phyloP scores from a whole-genome alignment of 1,140 invertebrate genomes.

The Dendroctonus ponderosae region DNA sequence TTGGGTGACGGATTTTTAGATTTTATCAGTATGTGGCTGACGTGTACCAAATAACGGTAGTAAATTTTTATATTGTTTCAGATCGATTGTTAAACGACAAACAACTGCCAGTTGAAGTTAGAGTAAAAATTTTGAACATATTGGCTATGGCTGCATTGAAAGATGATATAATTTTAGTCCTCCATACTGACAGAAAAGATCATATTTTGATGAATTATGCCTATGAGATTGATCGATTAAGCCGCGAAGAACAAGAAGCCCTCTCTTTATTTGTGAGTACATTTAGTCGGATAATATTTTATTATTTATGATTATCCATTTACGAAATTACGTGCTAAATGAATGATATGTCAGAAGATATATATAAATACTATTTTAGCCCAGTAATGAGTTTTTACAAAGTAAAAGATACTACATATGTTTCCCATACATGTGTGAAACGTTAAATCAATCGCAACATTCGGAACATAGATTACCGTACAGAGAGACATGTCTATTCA shows the following conservation, averaged over 20 bases:
- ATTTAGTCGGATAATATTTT: too few species aligned
- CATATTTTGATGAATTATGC: conserved; percentile 90
- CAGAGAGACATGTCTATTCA: too few species aligned
- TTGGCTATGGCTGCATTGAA: conserved; percentile 75
- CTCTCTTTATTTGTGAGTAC: conserved; percentile 76
- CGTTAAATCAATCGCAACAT: too few species aligned
- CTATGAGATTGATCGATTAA: conserved; percentile 75
- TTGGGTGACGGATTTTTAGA: conserved; percentile 82
- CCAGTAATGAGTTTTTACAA: too few species aligned
- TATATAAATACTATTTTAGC: too few species aligned
- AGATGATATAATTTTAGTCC: conserved; percentile 84
- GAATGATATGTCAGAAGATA: too few species aligned
- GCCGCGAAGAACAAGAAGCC: conserved; percentile 74
- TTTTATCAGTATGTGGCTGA: conserved; percentile 66
- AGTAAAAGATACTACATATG: too few species aligned
- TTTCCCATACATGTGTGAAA: too few species aligned
- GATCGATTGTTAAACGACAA: conserved; percentile 68
- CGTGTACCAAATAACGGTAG: not conserved
- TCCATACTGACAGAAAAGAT: conserved; percentile 86
- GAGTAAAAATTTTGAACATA: conserved; percentile 66
- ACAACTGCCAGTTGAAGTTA: conserved; percentile 57
- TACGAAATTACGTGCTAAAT: too few species aligned
- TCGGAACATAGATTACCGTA: too few species aligned
- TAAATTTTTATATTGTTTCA: conserved; percentile 42
- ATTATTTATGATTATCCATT: too few species aligned